Percentiles rank a stretch among this genome's conserved stretches.
phyloP scores from a whole-genome alignment of 2,113 vertebrate species.

The Tachuris rubrigastra region DNA sequence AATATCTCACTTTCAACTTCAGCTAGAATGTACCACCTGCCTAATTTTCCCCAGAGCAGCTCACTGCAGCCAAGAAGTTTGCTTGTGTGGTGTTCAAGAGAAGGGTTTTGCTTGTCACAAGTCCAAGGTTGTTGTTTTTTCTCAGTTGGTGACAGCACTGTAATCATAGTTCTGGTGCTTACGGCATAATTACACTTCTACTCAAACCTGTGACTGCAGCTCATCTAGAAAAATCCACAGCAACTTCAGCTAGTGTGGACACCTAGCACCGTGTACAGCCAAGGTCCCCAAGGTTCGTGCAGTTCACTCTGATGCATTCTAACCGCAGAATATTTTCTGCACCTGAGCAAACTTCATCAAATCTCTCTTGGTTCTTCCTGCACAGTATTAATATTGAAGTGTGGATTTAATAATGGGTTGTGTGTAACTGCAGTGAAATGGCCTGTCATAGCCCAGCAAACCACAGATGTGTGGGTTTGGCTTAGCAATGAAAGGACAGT shows the following conservation, averaged over 20 bases:
- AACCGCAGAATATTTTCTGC: not conserved
- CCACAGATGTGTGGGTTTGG: not conserved
- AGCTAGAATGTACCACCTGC: not conserved
- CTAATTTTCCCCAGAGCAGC: not conserved
- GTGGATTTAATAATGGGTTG: not conserved
- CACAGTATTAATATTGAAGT: not conserved
- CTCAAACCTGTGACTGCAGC: not conserved
- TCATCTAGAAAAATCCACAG: not conserved
- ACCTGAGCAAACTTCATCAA: not conserved
- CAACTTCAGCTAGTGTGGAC: not conserved
- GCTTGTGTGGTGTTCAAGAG: not conserved
- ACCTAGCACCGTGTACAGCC: not conserved
- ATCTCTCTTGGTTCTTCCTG: not conserved
- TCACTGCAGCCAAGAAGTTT: not conserved
- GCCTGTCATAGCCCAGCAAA: not conserved
- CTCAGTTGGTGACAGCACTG: not conserved
- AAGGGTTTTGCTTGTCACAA: not conserved
- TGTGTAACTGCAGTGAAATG: not conserved
- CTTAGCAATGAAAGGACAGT: not conserved
- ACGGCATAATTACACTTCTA: not conserved
- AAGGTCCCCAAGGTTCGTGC: not conserved
- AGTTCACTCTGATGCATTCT: not conserved
- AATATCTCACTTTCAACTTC: not conserved
- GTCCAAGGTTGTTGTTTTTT: not conserved
- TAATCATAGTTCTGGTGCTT: not conserved